Percentiles rank a stretch among this genome's conserved stretches.
Conservation (phyloP, 2,113 vertebrate species). For the Passer montanus region DNA sequence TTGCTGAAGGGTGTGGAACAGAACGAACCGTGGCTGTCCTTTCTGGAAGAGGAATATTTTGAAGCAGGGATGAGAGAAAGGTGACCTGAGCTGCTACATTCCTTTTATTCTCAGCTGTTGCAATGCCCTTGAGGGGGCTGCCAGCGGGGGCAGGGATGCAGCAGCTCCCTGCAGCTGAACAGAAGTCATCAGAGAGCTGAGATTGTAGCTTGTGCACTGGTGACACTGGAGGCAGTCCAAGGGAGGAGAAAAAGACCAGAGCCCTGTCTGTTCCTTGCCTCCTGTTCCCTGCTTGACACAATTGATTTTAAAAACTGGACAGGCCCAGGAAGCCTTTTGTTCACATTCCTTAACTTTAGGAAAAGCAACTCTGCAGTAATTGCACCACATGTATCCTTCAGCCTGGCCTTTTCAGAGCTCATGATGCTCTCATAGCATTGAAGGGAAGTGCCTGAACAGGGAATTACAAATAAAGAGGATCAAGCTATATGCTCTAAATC, state of each 20-base stretch:
- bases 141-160: background rate
- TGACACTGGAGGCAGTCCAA: background rate
- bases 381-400: background rate
- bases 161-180: background rate
- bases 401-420: background rate
- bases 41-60: conserved; percentile 10
- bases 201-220: background rate
- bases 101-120: conserved; percentile 60
- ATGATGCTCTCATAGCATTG: background rate
- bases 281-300: background rate
- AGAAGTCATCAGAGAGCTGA: background rate
- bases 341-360: background rate
- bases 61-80: background rate
- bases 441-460: background rate
- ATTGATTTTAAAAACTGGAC: background rate
- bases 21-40: background rate
- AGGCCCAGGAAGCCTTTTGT: background rate
- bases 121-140: background rate
- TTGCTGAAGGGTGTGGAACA: background rate
- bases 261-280: background rate
- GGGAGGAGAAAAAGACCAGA: background rate
- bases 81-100: conserved; percentile 41
- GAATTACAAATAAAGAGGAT: conserved; percentile 20
- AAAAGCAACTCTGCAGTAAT: background rate
- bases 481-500: background rate